Evolutionary conservation across 2,113 vertebrate species (phyloP).

Genomic region (Lota lota): DNA sequence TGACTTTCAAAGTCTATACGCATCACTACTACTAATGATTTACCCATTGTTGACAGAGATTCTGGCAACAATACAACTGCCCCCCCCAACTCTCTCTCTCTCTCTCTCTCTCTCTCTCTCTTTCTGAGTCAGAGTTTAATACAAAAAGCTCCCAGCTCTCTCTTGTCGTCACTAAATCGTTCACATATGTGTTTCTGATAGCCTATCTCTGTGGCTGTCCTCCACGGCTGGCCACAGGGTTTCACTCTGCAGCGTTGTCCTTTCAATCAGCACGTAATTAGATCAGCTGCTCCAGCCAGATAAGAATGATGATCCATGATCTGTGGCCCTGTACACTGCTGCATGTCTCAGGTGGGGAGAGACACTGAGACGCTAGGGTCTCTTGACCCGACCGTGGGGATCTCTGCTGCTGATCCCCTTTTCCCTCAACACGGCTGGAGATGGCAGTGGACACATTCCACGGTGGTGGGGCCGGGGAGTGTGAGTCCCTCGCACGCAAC

Average conservation of each 20-base stretch:
- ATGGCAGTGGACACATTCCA: constrained; percentile 36
- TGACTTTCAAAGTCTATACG: too few species aligned
- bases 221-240: constrained; percentile 23
- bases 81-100: not conserved
- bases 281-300: constrained; percentile 65
- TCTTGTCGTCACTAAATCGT: constrained; percentile 11
- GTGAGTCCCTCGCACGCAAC: too few species aligned
- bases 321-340: constrained; percentile 19
- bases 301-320: constrained; percentile 51
- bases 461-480: not conserved
- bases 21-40: too few species aligned
- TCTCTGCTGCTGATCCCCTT: constrained; percentile 25
- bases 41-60: too few species aligned
- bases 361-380: constrained; percentile 21
- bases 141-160: constrained; percentile 4
- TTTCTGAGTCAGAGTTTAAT: constrained; percentile 34
- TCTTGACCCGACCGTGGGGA: constrained; percentile 32
- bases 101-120: not conserved
- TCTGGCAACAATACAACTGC: not conserved
- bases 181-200: constrained; percentile 47
- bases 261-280: constrained; percentile 73
- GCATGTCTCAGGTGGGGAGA: constrained; percentile 33
- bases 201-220: constrained; percentile 35
- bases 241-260: constrained; percentile 41
- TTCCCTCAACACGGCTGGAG: constrained; percentile 35